These are phyloP conservation scores for Rhineura floridana DNA, from an alignment of 2,113 vertebrate genomes.

Conservation along the genomic window DNA sequence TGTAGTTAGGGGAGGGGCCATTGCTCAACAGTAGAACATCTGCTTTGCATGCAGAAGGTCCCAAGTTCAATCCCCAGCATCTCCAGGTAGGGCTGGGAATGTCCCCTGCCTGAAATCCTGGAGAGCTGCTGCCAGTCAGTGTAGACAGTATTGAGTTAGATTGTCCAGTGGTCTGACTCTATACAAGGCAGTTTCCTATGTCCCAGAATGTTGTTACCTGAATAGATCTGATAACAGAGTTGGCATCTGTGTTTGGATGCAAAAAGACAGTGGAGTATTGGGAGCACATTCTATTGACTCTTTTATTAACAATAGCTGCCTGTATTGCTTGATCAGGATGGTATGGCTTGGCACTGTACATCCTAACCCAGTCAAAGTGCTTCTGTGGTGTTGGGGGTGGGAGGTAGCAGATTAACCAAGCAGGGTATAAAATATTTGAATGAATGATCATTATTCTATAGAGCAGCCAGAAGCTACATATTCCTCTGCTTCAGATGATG, in stretches of 20 bases:
- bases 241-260: background rate
- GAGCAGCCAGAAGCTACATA: background rate
- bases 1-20: too few species aligned
- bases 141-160: too few species aligned
- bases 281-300: background rate
- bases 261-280: background rate
- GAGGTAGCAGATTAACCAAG: background rate
- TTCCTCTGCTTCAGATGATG: too few species aligned
- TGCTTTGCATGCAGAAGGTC: too few species aligned
- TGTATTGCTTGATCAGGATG: background rate
- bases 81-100: too few species aligned
- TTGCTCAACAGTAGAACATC: too few species aligned
- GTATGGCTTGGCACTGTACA: background rate
- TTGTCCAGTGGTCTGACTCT: too few species aligned
- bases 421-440: background rate
- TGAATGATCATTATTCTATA: background rate
- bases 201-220: background rate
- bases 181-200: too few species aligned
- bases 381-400: background rate
- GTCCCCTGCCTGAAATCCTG: too few species aligned
- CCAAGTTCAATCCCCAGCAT: too few species aligned
- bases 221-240: background rate
- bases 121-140: too few species aligned
- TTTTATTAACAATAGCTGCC: background rate
- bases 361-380: background rate